Percentiles rank a stretch among this genome's conserved stretches.
Conservation (phyloP, 2,797 vertebrate genomes). For the Tinamus major region DNA sequence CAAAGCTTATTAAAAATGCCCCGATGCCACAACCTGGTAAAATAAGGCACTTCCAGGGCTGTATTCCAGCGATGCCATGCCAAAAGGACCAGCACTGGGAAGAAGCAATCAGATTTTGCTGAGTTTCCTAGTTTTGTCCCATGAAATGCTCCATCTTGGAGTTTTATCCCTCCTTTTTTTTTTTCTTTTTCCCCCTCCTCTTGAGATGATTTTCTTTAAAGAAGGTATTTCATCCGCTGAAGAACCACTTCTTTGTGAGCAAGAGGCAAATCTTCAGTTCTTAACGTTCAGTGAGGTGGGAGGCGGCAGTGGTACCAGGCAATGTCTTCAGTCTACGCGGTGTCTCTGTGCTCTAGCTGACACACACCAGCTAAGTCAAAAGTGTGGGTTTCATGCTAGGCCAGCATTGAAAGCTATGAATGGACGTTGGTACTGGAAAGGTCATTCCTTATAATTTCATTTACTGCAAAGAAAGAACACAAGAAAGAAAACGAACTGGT, state of each 20-base stretch:
- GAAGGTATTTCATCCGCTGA: conserved; percentile 76
- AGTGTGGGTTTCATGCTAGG: background rate
- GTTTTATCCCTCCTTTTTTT: background rate
- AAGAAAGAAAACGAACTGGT: conserved; percentile 14
- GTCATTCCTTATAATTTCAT: conserved; percentile 97
- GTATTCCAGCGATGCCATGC: conserved; percentile 58
- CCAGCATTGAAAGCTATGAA: conserved; percentile 77
- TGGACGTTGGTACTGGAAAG: conserved; percentile 91
- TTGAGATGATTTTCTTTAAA: conserved; percentile 81
- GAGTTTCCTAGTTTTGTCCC: conserved; percentile 72
- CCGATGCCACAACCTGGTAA: conserved; percentile 61
- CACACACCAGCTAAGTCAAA: background rate
- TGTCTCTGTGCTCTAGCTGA: background rate
- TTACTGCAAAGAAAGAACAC: conserved; percentile 87
- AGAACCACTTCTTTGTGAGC: conserved; percentile 17
- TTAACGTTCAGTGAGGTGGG: conserved; percentile 61
- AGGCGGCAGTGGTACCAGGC: conserved; percentile 72
- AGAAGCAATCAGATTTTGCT: conserved; percentile 39
- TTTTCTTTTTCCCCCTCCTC: background rate
- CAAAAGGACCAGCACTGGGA: conserved; percentile 32
- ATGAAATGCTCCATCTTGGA: background rate
- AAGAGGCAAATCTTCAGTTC: conserved; percentile 68
- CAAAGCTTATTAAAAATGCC: conserved; percentile 65
- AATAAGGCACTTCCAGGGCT: conserved; percentile 82
- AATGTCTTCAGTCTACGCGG: conserved; percentile 50